Base-by-base conservation (phyloP, 2,888 invertebrate species). In the Drosophila infuscata region DNA sequence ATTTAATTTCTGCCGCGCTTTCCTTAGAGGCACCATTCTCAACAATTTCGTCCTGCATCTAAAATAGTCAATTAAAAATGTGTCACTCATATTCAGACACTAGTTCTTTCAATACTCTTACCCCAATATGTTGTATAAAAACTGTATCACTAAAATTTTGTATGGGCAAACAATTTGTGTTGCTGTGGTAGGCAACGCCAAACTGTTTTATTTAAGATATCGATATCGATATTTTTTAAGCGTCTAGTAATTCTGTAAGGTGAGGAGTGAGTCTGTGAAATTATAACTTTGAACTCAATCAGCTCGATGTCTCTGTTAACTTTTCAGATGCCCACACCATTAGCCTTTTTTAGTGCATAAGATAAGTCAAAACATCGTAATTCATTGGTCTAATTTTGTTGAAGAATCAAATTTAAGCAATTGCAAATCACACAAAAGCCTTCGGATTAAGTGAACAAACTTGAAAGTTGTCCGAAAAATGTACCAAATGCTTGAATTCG, bases 401-500 rank as follows among this genome's bases (percentile, higher is more conserved):
- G 2, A 46, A 43, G 11, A 8, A 20, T 20, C 3, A 20, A 46
- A 46, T 15, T 25, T 46, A 46, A 25, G 20, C 8, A 15, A 46
- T 46, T 46, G 43, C 3, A 20, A 43, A 17, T 36, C 7, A 36
- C 36, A 17, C 17, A 36, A 36, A 36, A 1, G 3, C 17, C 8
- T 25, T 15, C 15, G 8, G 25, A 20, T 46, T 46, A 8, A 15
- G 8, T 46, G 7, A 46, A 25, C 3, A 25, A 46, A 15, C 8
- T 8, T 25, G 2, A 20, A 46, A 46, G 46, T 15, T 46, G 2
- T 3, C 12, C 46, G 2, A 20, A 20, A 46, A 46, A 20, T 15
- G 3, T 3, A 7, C 20, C 20, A 30, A 51, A n/a, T n/a, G 29
- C n/a, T 11, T 17, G 46, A 67, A 25, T 25, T 67, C 67, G 48